Evolutionary conservation across 2,113 vertebrate genomes (phyloP).

Genomic region (Oceanodroma tethys): DNA sequence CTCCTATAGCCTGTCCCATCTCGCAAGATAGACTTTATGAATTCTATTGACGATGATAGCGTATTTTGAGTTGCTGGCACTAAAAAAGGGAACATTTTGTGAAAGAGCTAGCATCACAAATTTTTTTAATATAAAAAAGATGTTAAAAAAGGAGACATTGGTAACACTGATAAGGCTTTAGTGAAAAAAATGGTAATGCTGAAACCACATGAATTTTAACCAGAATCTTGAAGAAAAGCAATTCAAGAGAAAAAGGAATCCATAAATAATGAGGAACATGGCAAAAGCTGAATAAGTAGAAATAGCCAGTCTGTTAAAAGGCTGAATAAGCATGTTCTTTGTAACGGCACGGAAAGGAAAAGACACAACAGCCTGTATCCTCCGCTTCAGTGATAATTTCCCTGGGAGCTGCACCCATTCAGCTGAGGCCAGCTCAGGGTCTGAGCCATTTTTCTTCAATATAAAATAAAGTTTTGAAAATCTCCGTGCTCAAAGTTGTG

Average conservation of each 20-base stretch:
- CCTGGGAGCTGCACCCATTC: slow-evolving; percentile 3
- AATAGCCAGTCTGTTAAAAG: slow-evolving; percentile 11
- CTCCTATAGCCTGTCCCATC: not conserved
- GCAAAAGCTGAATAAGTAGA: slow-evolving; percentile 55
- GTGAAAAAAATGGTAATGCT: not conserved
- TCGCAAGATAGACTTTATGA: not conserved
- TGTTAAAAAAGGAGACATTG: not conserved
- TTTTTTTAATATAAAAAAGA: not conserved
- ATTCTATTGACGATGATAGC: rapidly evolving
- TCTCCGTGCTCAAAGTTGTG: not conserved
- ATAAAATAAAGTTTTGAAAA: not conserved
- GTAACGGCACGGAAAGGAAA: not conserved
- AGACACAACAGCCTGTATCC: not conserved
- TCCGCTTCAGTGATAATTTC: slow-evolving; percentile 2
- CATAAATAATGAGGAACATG: slow-evolving; percentile 43
- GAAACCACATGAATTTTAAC: slow-evolving; percentile 26
- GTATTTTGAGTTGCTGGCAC: not conserved
- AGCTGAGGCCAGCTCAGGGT: not conserved
- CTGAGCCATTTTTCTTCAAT: not conserved
- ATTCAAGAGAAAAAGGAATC: slow-evolving; percentile 17
- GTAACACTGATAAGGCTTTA: not conserved
- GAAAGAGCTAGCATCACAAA: not conserved
- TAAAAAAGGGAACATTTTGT: not conserved
- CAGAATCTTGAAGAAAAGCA: slow-evolving; percentile 2
- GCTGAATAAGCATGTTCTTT: slow-evolving; percentile 57